phyloP scores from a whole-genome alignment of 2,888 invertebrate species.

The Ormyrus nitidulus region DNA sequence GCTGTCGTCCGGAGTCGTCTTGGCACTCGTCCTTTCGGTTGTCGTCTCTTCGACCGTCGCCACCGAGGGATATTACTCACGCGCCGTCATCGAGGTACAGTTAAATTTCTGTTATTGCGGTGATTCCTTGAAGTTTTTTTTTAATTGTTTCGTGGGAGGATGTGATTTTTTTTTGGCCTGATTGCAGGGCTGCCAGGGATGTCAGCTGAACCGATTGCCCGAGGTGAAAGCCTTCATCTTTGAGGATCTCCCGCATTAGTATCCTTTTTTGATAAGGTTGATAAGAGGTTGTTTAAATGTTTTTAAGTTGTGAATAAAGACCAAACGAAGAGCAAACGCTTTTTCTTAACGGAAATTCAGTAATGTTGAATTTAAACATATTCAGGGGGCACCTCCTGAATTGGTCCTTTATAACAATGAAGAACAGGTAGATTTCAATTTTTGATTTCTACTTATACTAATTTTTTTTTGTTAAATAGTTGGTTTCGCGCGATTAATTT shows the following conservation, averaged over 20 bases:
- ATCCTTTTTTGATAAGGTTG: conserved; percentile 69
- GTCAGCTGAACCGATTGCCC: conserved; percentile 81
- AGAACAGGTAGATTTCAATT: conserved; percentile 73
- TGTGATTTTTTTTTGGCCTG: background rate
- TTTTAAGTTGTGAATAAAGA: too few relatives aligned
- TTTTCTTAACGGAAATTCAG: conserved; percentile 59
- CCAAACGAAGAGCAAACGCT: background rate
- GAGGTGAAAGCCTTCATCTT: conserved; percentile 83
- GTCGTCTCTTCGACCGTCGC: background rate
- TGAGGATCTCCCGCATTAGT: conserved; percentile 82
- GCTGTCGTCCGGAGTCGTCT: conserved; percentile 3
- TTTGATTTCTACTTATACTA: too few relatives aligned
- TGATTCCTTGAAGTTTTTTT: background rate
- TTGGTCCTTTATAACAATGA: conserved; percentile 78
- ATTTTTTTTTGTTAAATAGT: too few relatives aligned
- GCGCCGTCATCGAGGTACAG: conserved; percentile 49
- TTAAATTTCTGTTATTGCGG: background rate
- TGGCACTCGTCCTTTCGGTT: background rate
- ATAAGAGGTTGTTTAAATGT: too few relatives aligned
- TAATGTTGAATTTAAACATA: conserved; percentile 80
- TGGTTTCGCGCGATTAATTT: too few relatives aligned
- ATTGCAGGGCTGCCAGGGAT: conserved; percentile 82
- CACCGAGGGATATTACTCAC: conserved; percentile 17
- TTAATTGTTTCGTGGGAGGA: background rate
- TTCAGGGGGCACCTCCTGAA: conserved; percentile 82